Conservation (phyloP, 2,113 vertebrate genomes). For the Alligator mississippiensis region DNA sequence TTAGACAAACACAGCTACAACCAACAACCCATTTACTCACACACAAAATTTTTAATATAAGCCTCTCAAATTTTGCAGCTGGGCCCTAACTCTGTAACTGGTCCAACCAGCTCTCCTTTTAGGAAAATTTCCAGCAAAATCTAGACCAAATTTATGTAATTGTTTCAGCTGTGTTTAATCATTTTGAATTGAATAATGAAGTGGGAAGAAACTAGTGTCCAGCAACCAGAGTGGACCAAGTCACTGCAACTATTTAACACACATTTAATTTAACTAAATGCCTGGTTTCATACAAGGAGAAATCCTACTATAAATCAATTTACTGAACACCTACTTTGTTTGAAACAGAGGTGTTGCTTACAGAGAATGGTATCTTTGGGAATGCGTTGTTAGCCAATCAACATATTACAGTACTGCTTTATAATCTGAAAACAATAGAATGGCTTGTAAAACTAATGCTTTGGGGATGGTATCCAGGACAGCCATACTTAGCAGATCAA, state of each 20-base stretch:
- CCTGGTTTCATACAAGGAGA: conserved; percentile 23
- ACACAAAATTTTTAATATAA: no score
- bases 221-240: conserved; percentile 35
- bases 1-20: no score
- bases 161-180: conserved; percentile 64
- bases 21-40: no score
- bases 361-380: conserved; percentile 35
- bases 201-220: conserved; percentile 41
- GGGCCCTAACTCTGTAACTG: conserved; percentile 1
- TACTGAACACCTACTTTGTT: conserved; percentile 37
- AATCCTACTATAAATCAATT: conserved; percentile 35
- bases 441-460: conserved; percentile 21
- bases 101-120: conserved; percentile 26
- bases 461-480: conserved; percentile 40
- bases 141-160: conserved; percentile 46
- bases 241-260: conserved; percentile 16
- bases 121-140: conserved; percentile 9
- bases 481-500: background rate
- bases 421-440: conserved; percentile 19
- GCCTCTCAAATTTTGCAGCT: background rate
- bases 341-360: conserved; percentile 40
- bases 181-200: conserved; percentile 51
- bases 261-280: conserved; percentile 33
- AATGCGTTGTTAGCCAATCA: conserved; percentile 3
- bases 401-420: background rate